These are phyloP conservation scores for Megathymus violae DNA, from an alignment of 1,140 invertebrate species.

Conservation along the genomic window DNA sequence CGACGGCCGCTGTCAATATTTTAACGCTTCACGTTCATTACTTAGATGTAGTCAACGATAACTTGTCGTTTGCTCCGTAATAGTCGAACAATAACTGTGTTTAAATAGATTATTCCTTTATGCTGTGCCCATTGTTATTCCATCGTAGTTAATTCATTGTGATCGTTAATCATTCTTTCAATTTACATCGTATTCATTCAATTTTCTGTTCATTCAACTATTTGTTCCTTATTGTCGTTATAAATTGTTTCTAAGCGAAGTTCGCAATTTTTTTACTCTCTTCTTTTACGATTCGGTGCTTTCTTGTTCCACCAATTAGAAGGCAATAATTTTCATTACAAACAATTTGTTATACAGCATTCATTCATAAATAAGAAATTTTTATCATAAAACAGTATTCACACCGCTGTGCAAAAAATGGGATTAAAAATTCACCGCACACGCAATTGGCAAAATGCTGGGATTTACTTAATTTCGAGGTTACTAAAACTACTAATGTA, in stretches of 20 bases:
- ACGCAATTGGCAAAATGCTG: no score
- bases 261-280: background rate
- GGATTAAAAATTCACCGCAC: no score
- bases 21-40: background rate
- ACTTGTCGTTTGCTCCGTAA: background rate
- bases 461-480: no score
- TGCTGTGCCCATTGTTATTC: background rate
- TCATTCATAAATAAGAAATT: no score
- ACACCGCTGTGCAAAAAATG: no score
- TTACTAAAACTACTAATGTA: no score
- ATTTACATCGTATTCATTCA: slow-evolving; percentile 21
- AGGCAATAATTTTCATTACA: no score
- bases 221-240: background rate
- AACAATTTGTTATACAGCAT: no score
- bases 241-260: background rate
- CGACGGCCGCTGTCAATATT: background rate
- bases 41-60: no score
- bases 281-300: background rate
- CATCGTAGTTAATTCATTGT: slow-evolving; percentile 10
- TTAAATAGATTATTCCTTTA: slow-evolving; percentile 9
- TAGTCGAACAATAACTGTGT: background rate
- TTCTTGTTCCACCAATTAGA: background rate
- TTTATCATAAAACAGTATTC: no score
- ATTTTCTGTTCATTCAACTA: slow-evolving; percentile 7
- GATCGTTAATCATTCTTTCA: slow-evolving; percentile 24